Evolutionary conservation across 2,797 vertebrate species (phyloP), one percentile per base, ranked within the genome.

Genomic region (Sandelia bainsii): DNA sequence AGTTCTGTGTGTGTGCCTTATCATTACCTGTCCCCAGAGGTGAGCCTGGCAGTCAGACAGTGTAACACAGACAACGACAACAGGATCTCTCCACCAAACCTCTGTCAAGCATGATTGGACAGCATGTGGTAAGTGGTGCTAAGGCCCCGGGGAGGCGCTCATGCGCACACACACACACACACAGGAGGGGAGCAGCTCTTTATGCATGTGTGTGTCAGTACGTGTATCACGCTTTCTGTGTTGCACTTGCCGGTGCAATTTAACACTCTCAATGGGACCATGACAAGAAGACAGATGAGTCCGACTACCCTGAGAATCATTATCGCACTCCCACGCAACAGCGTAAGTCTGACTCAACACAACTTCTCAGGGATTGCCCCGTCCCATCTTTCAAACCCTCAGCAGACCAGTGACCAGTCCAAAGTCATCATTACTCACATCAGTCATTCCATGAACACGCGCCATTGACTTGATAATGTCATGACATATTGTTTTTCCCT

Each of bases 41-140:
- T 90, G 76, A 90, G 75, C 69, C 87, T 87, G 61, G 75, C 64
- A 88, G 87, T 85, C 85, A 91, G 77, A 90, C 82, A 71, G 75
- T 82, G 85, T 87, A 90, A 87, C 82, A 83, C 76, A 85, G 57
- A 79, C 75, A 83, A 74, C 51, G 58, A 80, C 84, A 87, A 84
- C 88, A 90, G 70, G 51, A 85, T 83, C 79, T 81, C 82, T 84
- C 82, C 82, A 77, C 70, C 78, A 73, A 88, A 85, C 78, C 75
- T 77, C 87, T 88, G 87, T 91, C 87, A 91, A 87, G 87, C 90
- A 76, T 86, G 86, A 91, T 83, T 79, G 89, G 83, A 87, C 87
- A 88, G 85, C 81, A 72, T 84, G 86, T 81, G 83, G 71, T 86
- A 87, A 91, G 87, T 90, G 80, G 77, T 78, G 80, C 83, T 11